These are phyloP conservation scores for Cataglyphis hispanica DNA, from an alignment of 1,140 invertebrate genomes.

Conservation along the genomic window DNA sequence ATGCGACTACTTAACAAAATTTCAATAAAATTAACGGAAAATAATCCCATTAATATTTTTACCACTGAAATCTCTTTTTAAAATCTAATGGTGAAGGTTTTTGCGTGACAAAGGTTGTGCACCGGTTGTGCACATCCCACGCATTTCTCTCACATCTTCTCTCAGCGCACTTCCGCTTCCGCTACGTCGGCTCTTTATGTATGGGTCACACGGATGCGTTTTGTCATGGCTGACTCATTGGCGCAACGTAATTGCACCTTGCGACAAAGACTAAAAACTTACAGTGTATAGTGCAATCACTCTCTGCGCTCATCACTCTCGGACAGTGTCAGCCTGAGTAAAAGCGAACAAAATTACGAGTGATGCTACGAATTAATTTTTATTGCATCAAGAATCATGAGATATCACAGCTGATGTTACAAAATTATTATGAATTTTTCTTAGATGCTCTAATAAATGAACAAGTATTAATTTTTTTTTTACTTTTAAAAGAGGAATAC, in stretches of 20 bases:
- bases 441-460: not conserved
- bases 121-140: not conserved
- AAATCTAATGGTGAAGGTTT: slow-evolving; percentile 34
- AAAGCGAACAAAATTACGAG: slow-evolving; percentile 40
- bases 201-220: slow-evolving; percentile 50
- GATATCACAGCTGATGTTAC: not conserved
- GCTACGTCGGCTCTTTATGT: slow-evolving; percentile 36
- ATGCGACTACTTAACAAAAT: not conserved
- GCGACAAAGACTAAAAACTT: slow-evolving; percentile 55
- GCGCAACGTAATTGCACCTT: slow-evolving; percentile 31
- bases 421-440: not conserved
- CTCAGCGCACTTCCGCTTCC: slow-evolving; percentile 42
- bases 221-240: slow-evolving; percentile 48
- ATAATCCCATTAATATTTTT: not conserved
- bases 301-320: slow-evolving; percentile 21
- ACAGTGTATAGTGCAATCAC: slow-evolving; percentile 1
- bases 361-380: slow-evolving; percentile 41
- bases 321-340: not conserved
- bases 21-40: not conserved
- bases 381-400: not conserved
- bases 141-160: slow-evolving; percentile 38
- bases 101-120: slow-evolving; percentile 19
- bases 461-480: slow-evolving; percentile 9
- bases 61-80: not conserved
- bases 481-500: not conserved